Evolutionary conservation across 2,888 invertebrate genomes (phyloP).

Genomic region (Cephus nigrinus): DNA sequence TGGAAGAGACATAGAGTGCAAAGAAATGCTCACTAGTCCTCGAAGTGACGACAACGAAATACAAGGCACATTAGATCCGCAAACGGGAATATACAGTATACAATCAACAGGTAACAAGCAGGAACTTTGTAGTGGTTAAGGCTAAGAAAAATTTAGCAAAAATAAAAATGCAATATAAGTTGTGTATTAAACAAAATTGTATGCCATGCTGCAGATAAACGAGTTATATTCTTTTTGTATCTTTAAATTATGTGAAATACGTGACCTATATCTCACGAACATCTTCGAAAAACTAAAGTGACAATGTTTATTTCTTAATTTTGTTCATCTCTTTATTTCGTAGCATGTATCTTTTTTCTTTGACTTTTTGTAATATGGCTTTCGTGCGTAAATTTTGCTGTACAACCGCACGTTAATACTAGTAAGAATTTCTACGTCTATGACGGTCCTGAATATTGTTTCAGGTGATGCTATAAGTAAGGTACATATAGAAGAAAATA

Average conservation of each 20-base stretch:
- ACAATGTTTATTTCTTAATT: not conserved
- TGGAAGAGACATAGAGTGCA: slow-evolving; percentile 22
- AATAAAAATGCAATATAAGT: not conserved
- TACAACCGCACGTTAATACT: not conserved
- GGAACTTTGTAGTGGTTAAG: not conserved
- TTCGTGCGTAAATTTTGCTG: not conserved
- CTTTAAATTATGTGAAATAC: not conserved
- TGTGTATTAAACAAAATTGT: not conserved
- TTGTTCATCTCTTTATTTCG: not conserved
- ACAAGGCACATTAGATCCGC: slow-evolving; percentile 43
- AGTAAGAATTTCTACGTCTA: not conserved
- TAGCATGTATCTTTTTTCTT: not conserved
- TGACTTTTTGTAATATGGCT: not conserved
- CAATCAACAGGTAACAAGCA: slow-evolving; percentile 16
- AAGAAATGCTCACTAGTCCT: slow-evolving; percentile 32
- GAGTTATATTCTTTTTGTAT: not conserved
- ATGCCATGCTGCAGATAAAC: not conserved
- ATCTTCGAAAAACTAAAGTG: not conserved
- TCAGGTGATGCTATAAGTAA: slow-evolving; percentile 38
- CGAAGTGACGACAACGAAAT: slow-evolving; percentile 8
- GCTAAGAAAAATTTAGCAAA: not conserved
- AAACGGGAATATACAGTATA: slow-evolving; percentile 41
- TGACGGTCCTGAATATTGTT: not conserved
- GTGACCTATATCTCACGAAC: not conserved
- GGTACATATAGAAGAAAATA: slow-evolving; percentile 38